Evolutionary conservation across 2,797 vertebrate genomes (phyloP), one percentile per base, ranked within the genome.

Genomic region (Labroides dimidiatus): DNA sequence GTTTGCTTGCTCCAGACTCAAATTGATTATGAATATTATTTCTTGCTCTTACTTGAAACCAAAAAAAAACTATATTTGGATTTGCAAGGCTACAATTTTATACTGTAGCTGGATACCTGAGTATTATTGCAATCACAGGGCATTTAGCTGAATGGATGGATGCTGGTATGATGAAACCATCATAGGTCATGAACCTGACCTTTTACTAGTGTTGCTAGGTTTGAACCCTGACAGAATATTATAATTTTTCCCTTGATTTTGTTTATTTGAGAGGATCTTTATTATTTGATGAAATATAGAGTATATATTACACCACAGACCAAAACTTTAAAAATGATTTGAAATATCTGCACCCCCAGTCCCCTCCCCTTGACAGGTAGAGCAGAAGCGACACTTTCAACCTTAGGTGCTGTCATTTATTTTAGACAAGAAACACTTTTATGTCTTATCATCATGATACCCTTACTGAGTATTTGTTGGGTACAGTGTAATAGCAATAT

Each of bases 1-100:
- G 84, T 91, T 91, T 87, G 91, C 91, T 91, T 90, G 91, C 88
- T 92, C 87, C 91, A 90, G 79, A 82, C 80, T 80, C 90, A 84
- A 83, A 87, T 66, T 87, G 78, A 90, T 85, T 80, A 87, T 86
- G 72, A 84, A 82, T 91, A 78, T 89, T 86, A 81, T 89, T 89
- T 86, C 89, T 92, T 83, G 82, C 85, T 92, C 84, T 92, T 90
- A 91, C 92, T 92, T 93, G 90, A 92, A 92, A 90, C 91, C 90
- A 92, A 92, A 92, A 90, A n/a, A 92, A 84, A 65, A 77, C 75
- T 89, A 86, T 89, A 91, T 93, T 92, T 92, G 84, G 86, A 87
- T 90, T 88, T 87, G 71, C 61, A 72, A 84, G 86, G 64, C 77
- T 79, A 72, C 65, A 82, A 54, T 48, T 45, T 81, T 80, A 75